A percentile compares a stretch with the other conserved stretches of the same genome.
These are phyloP conservation scores for Macrosoma leucophasiata DNA, from an alignment of 2,888 invertebrate species.

Conservation along the genomic window DNA sequence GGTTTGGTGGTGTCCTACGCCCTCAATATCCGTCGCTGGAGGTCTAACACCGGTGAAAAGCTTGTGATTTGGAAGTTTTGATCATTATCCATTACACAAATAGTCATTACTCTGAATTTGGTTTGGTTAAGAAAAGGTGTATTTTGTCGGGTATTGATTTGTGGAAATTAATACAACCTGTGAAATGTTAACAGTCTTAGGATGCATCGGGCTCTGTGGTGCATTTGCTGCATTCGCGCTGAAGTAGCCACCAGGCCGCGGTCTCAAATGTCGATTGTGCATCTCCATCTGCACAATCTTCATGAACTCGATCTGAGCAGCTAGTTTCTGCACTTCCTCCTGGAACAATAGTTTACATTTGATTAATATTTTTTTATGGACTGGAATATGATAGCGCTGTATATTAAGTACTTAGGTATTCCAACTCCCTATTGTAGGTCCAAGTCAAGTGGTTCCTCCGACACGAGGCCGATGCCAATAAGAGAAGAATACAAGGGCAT, in stretches of 20 bases:
- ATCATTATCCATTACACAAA: too few species aligned
- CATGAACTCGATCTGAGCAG: constrained; percentile 95
- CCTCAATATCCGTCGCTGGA: too few species aligned
- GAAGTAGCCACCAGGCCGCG: constrained; percentile 89
- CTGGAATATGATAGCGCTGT: not conserved
- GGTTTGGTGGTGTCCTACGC: too few species aligned
- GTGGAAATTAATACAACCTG: too few species aligned
- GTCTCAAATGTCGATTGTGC: constrained; percentile 91
- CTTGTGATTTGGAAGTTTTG: too few species aligned
- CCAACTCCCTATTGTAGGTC: not conserved
- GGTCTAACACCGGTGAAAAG: too few species aligned
- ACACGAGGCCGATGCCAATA: not conserved
- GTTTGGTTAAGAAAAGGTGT: too few species aligned
- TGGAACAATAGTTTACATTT: constrained; percentile 41
- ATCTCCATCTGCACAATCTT: constrained; percentile 96
- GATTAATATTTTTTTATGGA: not conserved
- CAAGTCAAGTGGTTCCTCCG: not conserved
- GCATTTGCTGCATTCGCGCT: constrained; percentile 57
- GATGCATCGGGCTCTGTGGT: constrained; percentile 52
- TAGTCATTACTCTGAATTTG: too few species aligned
- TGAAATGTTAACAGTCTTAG: constrained; percentile 48
- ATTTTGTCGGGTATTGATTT: too few species aligned
- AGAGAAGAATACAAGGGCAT: not conserved
- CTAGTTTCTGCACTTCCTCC: constrained; percentile 94
- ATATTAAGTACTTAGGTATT: not conserved